Evolutionary conservation across 2,797 vertebrate species (phyloP).

Genomic region (Hephaestus fuliginosus): DNA sequence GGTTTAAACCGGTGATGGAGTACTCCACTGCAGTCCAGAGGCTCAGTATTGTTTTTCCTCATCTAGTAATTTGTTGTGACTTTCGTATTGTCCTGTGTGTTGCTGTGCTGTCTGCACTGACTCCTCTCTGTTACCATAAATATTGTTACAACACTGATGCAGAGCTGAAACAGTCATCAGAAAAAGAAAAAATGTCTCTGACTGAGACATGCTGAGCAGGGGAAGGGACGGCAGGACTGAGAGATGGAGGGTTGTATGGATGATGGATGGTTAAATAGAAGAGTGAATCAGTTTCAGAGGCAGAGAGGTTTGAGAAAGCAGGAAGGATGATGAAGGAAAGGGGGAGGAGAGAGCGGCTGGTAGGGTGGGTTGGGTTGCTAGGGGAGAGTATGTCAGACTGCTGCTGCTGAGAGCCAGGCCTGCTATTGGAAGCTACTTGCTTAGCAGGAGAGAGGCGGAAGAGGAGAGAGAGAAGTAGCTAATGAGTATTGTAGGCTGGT

Average conservation of each 20-base stretch:
- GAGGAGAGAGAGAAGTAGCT: slow-evolving; percentile 78
- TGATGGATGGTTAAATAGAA: slow-evolving; percentile 34
- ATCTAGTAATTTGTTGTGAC: neutral
- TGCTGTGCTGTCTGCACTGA: slow-evolving; percentile 27
- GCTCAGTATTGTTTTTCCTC: slow-evolving; percentile 11
- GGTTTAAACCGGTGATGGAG: neutral
- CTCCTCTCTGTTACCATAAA: slow-evolving; percentile 31
- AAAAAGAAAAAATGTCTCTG: slow-evolving; percentile 13
- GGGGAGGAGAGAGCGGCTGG: slow-evolving; percentile 60
- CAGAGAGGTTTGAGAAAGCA: slow-evolving; percentile 49
- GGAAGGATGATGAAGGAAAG: slow-evolving; percentile 65
- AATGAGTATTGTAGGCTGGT: slow-evolving; percentile 84
- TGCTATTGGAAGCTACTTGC: slow-evolving; percentile 80
- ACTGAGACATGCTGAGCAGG: slow-evolving; percentile 1
- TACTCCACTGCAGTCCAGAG: neutral
- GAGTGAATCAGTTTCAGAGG: slow-evolving; percentile 31
- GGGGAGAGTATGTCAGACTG: slow-evolving; percentile 74
- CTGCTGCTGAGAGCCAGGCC: slow-evolving; percentile 69
- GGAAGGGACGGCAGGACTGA: neutral
- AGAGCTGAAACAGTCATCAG: slow-evolving; percentile 19
- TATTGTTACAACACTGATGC: slow-evolving; percentile 32
- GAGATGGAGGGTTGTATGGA: slow-evolving; percentile 4
- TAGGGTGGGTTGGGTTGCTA: slow-evolving; percentile 77
- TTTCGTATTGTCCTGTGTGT: neutral
- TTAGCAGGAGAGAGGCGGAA: slow-evolving; percentile 73